phyloP scores from a whole-genome alignment of 2,888 invertebrate genomes.

The Adelognathus sp. region DNA sequence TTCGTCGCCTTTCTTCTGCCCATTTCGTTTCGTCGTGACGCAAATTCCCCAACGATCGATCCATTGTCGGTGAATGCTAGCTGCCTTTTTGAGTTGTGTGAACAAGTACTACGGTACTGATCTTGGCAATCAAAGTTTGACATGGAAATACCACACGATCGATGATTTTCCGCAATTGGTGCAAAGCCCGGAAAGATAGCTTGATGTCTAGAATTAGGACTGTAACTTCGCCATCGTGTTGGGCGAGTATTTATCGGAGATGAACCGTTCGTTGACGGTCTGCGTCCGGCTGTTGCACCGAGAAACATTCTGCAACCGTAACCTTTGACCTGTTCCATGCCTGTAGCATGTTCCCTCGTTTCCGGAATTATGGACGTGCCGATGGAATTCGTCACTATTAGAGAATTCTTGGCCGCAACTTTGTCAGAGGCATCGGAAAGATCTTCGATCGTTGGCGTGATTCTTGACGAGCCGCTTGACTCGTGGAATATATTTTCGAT shows the following conservation, averaged over 20 bases:
- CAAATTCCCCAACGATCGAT: background rate
- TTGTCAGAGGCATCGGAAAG: conserved; percentile 37
- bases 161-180: background rate
- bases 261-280: conserved; percentile 33
- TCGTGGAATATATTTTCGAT: conserved; percentile 74
- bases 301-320: conserved; percentile 26
- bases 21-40: background rate
- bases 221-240: conserved; percentile 46
- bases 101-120: background rate
- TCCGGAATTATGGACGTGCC: conserved; percentile 69
- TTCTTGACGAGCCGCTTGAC: conserved; percentile 55
- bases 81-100: background rate
- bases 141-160: background rate
- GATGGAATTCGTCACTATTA: conserved; percentile 70
- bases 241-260: conserved; percentile 45
- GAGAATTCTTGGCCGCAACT: conserved; percentile 60
- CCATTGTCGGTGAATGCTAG: background rate
- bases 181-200: conserved; percentile 11
- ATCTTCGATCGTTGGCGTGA: conserved; percentile 53
- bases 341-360: conserved; percentile 60
- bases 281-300: background rate
- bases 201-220: conserved; percentile 23
- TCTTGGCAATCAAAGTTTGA: background rate
- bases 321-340: conserved; percentile 43
- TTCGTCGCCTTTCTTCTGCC: background rate